Conservation (phyloP, 37 sponge, comb jelly and placozoan species). For the Agelas oroides region DNA sequence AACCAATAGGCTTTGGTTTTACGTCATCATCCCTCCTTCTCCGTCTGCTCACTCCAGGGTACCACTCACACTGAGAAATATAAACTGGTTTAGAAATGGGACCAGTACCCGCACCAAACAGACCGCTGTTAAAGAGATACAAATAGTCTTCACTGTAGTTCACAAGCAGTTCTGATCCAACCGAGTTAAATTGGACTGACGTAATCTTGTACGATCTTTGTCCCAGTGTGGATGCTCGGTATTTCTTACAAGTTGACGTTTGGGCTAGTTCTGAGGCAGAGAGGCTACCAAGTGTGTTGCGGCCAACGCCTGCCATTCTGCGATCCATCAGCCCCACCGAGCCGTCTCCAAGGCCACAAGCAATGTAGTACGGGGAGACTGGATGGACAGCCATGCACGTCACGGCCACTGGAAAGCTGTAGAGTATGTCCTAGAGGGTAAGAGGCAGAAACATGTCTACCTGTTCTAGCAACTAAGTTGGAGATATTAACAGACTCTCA, state of each 20-base stretch:
- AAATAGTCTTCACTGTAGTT: slow-evolving; percentile 86
- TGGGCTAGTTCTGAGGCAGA: neutral
- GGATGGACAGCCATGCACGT: slow-evolving; percentile 81
- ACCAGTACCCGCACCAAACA: slow-evolving; percentile 23
- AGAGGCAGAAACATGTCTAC: neutral
- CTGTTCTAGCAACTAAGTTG: no score
- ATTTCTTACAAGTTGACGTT: neutral
- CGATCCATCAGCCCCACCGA: slow-evolving; percentile 73
- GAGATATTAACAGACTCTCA: neutral
- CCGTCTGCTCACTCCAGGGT: slow-evolving; percentile 19
- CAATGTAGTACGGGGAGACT: slow-evolving; percentile 66
- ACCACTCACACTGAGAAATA: neutral
- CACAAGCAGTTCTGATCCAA: slow-evolving; percentile 75
- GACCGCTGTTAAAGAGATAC: slow-evolving; percentile 75
- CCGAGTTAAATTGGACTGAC: slow-evolving; percentile 68
- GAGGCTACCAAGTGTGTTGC: neutral
- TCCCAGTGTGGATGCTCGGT: slow-evolving; percentile 34
- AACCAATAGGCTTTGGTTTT: neutral
- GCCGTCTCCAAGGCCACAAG: slow-evolving; percentile 73
- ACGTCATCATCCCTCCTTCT: neutral
- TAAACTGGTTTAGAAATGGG: neutral
- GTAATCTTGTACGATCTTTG: slow-evolving; percentile 59
- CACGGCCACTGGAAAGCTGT: slow-evolving; percentile 53
- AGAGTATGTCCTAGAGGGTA: slow-evolving; percentile 60
- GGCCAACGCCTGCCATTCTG: slow-evolving; percentile 33